Base-by-base conservation (phyloP, 2,888 invertebrate genomes). In the Bibio marci region DNA sequence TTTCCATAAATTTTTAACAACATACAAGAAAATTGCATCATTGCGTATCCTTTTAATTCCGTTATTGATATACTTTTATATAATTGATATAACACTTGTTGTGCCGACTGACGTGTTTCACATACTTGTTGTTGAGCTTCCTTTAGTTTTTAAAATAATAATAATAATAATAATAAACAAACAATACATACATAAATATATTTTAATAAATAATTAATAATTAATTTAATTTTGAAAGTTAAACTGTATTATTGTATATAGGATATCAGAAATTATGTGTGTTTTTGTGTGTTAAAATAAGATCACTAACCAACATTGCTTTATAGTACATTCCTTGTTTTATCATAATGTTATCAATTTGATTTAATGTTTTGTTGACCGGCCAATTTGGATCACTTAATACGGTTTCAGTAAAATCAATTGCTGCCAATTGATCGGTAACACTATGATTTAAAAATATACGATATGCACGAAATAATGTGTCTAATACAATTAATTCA, bases 21-120 rank as follows among this genome's bases (percentile, higher is more conserved):
- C 76, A 85, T 82, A 71, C 81, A 88, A 0, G 87, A 82, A 64
- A 87, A 88, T 57, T 88, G 86, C 67, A 86, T 77, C 80, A 88
- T 83, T 26, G 79, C 73, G 58, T 80, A 86, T 2, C 85, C 88
- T 61, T 87, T 87, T 49, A 88, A 70, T 66, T 88, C 86, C 0
- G 85, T 77, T 27, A 86, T 61, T 1, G 85, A 76, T 43, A 88
- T 74, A 1, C 81, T 74, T 51, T 75, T 76, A 64, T 86, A 86
- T 46, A 87, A 67, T 55, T 82, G 81, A 56, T 77, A 81, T 18
- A 87, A 65, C 41, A 87, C 66, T 61, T 87, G 86, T 47, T 86
- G 85, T 0, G 80, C 75, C 0, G 86, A 86, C 61, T 86, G 77
- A 47, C 75, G 69, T 17, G 78, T 65, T 45, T 71, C 70, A 58